Evolutionary conservation across 2,888 invertebrate species (phyloP).

Genomic region (Apodemia zela): DNA sequence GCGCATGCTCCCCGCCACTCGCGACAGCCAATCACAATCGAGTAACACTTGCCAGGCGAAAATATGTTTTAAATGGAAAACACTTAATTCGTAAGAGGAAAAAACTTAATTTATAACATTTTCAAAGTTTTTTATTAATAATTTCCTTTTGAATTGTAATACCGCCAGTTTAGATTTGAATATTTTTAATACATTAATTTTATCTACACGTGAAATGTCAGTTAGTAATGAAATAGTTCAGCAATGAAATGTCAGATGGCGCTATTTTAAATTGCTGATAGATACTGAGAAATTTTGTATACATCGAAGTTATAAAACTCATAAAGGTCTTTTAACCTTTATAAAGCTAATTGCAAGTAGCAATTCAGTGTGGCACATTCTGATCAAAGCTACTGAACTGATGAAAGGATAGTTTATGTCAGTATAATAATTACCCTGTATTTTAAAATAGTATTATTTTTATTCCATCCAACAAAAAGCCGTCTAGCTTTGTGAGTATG

Average conservation of each 20-base stretch:
- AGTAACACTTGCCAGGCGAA: conserved; percentile 49
- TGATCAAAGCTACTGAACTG: no score
- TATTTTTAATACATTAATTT: neutral
- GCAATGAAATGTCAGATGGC: conserved; percentile 60
- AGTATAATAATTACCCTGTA: no score
- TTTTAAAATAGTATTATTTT: no score
- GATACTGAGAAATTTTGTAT: neutral
- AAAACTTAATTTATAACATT: neutral
- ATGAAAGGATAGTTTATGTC: no score
- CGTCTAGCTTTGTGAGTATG: no score
- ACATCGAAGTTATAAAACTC: no score
- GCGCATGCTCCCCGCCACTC: conserved; percentile 76
- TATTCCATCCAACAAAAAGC: no score
- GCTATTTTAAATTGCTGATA: conserved; percentile 44
- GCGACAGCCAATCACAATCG: conserved; percentile 62
- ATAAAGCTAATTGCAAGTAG: no score
- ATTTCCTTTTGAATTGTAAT: neutral
- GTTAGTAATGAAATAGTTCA: conserved; percentile 51
- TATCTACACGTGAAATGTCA: conserved; percentile 15
- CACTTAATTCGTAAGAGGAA: conserved; percentile 19
- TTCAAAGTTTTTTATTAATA: neutral
- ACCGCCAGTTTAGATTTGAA: neutral
- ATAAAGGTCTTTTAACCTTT: no score
- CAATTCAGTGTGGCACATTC: no score
- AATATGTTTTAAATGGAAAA: conserved; percentile 39